Base-by-base conservation (phyloP, 2,888 invertebrate genomes). In the Pachycephus smyrnensis region DNA sequence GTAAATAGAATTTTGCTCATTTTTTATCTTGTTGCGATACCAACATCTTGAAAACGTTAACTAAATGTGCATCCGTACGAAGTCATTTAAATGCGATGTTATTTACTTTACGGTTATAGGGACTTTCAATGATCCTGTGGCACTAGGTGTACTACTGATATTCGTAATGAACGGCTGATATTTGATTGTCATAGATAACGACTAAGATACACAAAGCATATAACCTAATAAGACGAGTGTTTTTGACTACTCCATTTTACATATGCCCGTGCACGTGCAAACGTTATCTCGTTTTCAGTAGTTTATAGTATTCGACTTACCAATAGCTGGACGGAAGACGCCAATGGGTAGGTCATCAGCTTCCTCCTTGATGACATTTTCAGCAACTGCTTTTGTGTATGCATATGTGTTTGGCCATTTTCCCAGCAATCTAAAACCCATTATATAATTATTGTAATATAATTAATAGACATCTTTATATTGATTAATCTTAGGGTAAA, bases 341-440 rank as follows among this genome's bases (percentile, higher is more conserved):
- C 96, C 96, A 23, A 97, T 93, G 0, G 98, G 98, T 84, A 98
- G 90, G n/a, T 94, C 94, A 73, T 92, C 92, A 0, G 94, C 95
- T 85, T 95, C 94, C 76, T 93, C 93, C 75, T 94, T 92, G 0
- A 98, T 93, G 1, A 96, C 93, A 80, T 95, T 94, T 89, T 98
- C 98, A 0, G 97, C 97, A 0, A 98, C 92, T 1, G 97, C 97
- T 92, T 98, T 98, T 0, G 98, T 98, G 89, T 95, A 96, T 2
- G 97, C 96, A 89, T 98, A 98, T 0, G 98, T 98, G 88, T 98
- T 98, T 0, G 98, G 98, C 89, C 96, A 95, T 68, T 93, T 92
- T 30, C 94, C 95, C 69, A 96, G 88, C n/a, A 96, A 88, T 55
- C 95, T 95, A 88, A 4, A 86, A 86, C 71, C 9, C 9, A 23